Base-by-base conservation (phyloP, 1,140 invertebrate genomes). In the Uloborus diversus region DNA sequence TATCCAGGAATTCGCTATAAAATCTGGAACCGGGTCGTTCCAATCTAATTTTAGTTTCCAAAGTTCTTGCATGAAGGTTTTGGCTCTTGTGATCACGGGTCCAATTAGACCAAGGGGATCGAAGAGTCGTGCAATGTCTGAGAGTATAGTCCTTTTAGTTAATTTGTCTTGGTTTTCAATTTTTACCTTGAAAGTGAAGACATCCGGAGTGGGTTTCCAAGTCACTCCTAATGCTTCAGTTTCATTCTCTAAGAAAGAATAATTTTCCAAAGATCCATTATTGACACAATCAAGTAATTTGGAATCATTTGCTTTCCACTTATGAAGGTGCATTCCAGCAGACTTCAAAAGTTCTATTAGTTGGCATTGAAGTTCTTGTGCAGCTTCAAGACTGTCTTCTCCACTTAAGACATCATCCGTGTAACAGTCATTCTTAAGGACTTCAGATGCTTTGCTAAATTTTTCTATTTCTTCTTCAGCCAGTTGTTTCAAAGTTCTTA, bases 401-500 rank as follows among this genome's bases (percentile, higher is more conserved):
- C 3, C 1, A 20, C 17, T 53, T 53, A 2, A 53, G 49, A 53
- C 49, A 20, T 53, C 49, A 4, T 53, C 49, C 49, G 23, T 53
- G 49, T 53, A 53, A 25, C 82, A 66, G 11, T 83, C 82, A 17
- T 82, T 81, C 0, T 11, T 20, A 23, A 84, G n/a, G 3, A 76
- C 14, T 25, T 14, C 4, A 7, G 80, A 27, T 7, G 82, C 83
- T 9, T 79, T 11, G 20, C 82, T 83, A 57, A 82, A 84, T 7
- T 66, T 76, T 13, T 66, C 51, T 14, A 81, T 69, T 56, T 84
- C 79, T 49, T 85, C 83, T n/a, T 66, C 27, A 3, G 81, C 83
- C 4, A 86, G 47, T 75, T 86, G 84, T 25, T 76, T 59, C 4
- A 87, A 51, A 0, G 66, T 71, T 7, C 85, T 70, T 1, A 84